Evolutionary conservation across 92 coral and sea anemone species (phyloP), one percentile per base, ranked within the genome.

Genomic region (Galaxea fascicularis): DNA sequence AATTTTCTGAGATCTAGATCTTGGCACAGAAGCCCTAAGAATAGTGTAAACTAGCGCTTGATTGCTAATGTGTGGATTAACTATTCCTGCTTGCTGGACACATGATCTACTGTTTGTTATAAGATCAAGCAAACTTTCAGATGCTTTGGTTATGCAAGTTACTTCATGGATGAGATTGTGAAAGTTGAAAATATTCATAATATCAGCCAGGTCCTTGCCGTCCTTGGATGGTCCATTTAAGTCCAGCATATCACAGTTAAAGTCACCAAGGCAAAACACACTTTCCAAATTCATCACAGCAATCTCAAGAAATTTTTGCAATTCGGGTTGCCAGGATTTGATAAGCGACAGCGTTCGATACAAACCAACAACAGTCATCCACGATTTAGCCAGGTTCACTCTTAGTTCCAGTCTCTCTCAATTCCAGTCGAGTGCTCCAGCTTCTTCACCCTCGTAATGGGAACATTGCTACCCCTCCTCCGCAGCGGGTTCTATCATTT

Each of bases 1-100:
- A 46, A 71, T 83, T 47, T 83, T 83, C 70, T 71, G 82, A 20
- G 87, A 83, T 71, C 87, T 75, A 44, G 47, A 52, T 83, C 62
- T 49, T 56, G 71, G 80, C 39, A 56, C 22, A 10, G 24, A 52
- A 14, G 69, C 87, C 17, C 73, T n/a, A 11, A 83, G 24, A 83
- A 83, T 63, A 59, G 80, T 82, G 31, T 47, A 83, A 49, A 71
- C 71, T 21, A 83, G 71, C 41, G 70, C 46, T 25, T 83, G 87
- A 53, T 83, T 82, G 52, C 87, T 83, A 1, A 83, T 28, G 24
- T 83, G 87, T 4, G 71, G 82, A 73, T 83, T 75, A 20, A 45
- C 58, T 8, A 73, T 72, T 44, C 80, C 87, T 18, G 87, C 66
- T 35, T 21, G 47, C 20, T 73, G 28, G 31, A 83, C 59, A 39